Evolutionary conservation across 2,797 vertebrate genomes (phyloP).

Genomic region (Crypturellus tataupa): DNA sequence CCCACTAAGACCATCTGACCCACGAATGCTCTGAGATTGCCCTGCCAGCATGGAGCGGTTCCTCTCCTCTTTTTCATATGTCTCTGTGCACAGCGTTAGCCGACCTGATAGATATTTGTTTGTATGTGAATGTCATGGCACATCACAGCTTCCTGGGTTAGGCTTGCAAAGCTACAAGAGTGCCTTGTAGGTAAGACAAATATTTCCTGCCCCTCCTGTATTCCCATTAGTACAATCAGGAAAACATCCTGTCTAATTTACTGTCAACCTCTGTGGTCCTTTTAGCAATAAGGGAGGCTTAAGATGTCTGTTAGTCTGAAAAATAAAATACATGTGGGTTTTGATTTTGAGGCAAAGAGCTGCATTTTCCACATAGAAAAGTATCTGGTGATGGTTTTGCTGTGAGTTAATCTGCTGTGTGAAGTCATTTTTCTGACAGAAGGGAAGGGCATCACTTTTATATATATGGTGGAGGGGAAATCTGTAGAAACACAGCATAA

Average conservation of each 20-base stretch:
- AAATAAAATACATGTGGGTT: not conserved
- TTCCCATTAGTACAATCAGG: not conserved
- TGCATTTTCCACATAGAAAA: not conserved
- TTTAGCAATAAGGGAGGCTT: not conserved
- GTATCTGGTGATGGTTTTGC: accelerated
- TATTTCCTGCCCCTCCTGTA: not conserved
- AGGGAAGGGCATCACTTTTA: not conserved
- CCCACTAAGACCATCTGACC: not conserved
- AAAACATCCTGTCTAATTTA: not conserved
- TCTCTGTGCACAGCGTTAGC: not conserved
- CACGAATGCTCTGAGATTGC: not conserved
- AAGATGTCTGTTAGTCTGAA: not conserved
- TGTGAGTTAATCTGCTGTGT: not conserved
- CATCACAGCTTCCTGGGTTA: not conserved
- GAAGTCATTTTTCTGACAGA: not conserved
- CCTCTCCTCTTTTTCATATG: not conserved
- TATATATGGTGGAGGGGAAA: not conserved
- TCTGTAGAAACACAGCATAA: not conserved
- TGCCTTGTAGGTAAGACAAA: not conserved
- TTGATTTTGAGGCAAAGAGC: not conserved
- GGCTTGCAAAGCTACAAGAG: not conserved
- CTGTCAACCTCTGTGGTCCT: not conserved
- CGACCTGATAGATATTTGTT: not conserved
- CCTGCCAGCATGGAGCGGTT: not conserved
- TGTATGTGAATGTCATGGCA: not conserved